These are phyloP conservation scores for Camponotus fellah DNA, from an alignment of 2,888 invertebrate genomes.

Conservation along the genomic window DNA sequence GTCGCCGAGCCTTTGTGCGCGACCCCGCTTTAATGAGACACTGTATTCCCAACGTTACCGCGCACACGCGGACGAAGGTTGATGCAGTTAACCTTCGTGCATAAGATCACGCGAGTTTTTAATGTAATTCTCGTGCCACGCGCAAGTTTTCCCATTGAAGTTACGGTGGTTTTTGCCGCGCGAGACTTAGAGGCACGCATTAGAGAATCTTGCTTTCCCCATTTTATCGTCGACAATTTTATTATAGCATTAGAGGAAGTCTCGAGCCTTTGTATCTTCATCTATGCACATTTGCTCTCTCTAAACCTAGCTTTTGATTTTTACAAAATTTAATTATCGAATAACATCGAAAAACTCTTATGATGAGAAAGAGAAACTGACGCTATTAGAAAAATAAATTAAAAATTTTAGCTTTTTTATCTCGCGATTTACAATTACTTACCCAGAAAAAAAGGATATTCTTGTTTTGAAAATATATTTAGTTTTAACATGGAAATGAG, in stretches of 20 bases:
- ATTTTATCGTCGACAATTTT: constrained; percentile 8
- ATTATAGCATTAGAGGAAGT: not conserved
- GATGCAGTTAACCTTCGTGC: constrained; percentile 52
- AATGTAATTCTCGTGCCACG: constrained; percentile 52
- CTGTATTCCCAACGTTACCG: constrained; percentile 17
- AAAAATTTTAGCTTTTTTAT: not conserved
- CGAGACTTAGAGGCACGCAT: not conserved
- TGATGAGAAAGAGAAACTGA: not conserved
- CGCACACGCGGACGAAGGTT: constrained; percentile 29
- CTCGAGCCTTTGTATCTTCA: not conserved
- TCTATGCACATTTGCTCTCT: not conserved
- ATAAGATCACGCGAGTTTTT: constrained; percentile 55
- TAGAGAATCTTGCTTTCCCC: constrained; percentile 28
- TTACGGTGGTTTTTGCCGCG: constrained; percentile 37
- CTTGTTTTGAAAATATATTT: too few species aligned
- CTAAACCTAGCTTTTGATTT: not conserved
- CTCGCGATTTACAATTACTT: not conserved
- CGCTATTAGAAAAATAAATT: not conserved
- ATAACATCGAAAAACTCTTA: not conserved
- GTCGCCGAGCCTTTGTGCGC: constrained; percentile 11
- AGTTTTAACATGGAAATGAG: too few species aligned
- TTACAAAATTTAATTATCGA: not conserved
- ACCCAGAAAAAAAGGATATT: too few species aligned
- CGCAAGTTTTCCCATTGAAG: constrained; percentile 46
- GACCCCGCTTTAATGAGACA: constrained; percentile 13